Base-by-base conservation (phyloP, 1,140 invertebrate species). In the Rhynchophorus ferrugineus region DNA sequence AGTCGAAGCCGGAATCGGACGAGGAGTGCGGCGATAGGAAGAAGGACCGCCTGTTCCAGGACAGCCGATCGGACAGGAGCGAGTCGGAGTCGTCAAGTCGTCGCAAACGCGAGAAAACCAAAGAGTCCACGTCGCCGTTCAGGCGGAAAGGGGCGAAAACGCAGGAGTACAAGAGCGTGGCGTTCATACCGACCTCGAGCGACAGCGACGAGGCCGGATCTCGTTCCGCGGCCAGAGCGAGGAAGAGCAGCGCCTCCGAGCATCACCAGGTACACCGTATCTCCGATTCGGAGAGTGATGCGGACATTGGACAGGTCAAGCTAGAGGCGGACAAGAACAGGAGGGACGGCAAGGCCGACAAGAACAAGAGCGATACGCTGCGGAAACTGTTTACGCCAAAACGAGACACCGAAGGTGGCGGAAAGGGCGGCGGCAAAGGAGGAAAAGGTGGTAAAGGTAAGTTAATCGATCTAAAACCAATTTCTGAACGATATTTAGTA, bases 341-440 rank as follows among this genome's bases (percentile, higher is more conserved):
- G 37, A 36, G 58, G 7, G 73, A 79, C 0, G n/a, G n/a, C n/a
- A n/a, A n/a, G n/a, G 75, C 79, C 48, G 81, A 85, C 62, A 83
- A 83, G 56, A 86, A 85, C 64, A 87, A 86, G 65, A 83, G 73
- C 55, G 78, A 78, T 51, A 84, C 82, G 0, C 60, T 86, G 19
- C 70, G 79, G 2, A 83, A 80, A 58, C 64, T 87, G 9, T 86
- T 85, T 61, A 77, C 72, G 0, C 76, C 72, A 9, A 67, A 67
- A 47, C 49, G 58, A 6, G 67, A 67, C 46, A 59, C 63, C 2
- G 67, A 68, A 45, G 66, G 67, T 17, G 72, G 68, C 6, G 72
- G 68, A 1, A 77, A 76, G 59, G 72, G 73, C 45, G 78, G 78
- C 13, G 75, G 73, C 1, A 78, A 79, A 54, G 75, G 77, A 19